Percentiles rank a stretch among this genome's conserved stretches.
Conservation (phyloP, 2,888 invertebrate genomes). For the Archips crataeganus region DNA sequence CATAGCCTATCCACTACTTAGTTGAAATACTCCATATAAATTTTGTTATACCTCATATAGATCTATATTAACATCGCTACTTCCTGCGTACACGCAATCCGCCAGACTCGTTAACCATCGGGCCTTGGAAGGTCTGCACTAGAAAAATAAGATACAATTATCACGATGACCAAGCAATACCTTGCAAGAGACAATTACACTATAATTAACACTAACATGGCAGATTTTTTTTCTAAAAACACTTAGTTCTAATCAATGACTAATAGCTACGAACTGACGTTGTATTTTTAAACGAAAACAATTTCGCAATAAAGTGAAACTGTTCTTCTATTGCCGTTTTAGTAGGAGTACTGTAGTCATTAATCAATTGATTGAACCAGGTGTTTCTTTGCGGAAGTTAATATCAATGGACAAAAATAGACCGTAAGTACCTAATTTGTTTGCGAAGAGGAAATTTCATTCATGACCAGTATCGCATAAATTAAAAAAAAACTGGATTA, state of each 20-base stretch:
- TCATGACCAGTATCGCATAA: too few relatives aligned
- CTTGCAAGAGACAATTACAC: not conserved
- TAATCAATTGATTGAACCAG: not conserved
- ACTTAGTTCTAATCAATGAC: slow-evolving; percentile 1
- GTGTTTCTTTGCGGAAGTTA: too few relatives aligned
- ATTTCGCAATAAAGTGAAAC: not conserved
- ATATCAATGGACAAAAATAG: too few relatives aligned
- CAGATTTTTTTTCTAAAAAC: not conserved
- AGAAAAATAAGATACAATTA: not conserved
- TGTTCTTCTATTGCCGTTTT: not conserved
- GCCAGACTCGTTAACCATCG: slow-evolving; percentile 5
- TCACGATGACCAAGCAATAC: not conserved
- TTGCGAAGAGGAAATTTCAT: too few relatives aligned
- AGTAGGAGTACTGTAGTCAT: not conserved
- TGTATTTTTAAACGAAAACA: not conserved
- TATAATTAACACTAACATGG: not conserved
- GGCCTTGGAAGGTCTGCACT: not conserved
- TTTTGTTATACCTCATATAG: too few relatives aligned
- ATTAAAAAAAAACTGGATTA: too few relatives aligned
- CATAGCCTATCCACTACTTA: too few relatives aligned
- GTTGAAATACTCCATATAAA: too few relatives aligned
- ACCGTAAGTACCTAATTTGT: too few relatives aligned
- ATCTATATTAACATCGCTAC: not conserved
- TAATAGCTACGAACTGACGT: not conserved
- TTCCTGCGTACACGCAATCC: slow-evolving; percentile 5